phyloP scores from a whole-genome alignment of 64 coral and sea anemone species.

The Pachyseris speciosa region DNA sequence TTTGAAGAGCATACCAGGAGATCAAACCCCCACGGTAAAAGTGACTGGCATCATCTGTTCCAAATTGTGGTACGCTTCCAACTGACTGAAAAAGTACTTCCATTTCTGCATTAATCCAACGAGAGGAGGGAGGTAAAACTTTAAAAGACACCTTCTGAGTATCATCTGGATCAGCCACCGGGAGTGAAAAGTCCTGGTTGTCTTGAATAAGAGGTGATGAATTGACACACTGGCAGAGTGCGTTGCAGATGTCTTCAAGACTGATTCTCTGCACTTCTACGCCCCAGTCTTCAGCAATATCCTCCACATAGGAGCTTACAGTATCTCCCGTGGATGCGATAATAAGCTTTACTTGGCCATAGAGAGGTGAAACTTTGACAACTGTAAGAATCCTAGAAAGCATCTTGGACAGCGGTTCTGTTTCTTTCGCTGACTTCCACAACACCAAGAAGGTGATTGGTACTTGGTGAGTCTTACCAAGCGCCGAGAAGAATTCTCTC shows the following conservation, averaged over 20 bases:
- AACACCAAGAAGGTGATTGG: constrained; percentile 68
- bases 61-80: constrained; percentile 62
- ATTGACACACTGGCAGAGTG: constrained; percentile 16
- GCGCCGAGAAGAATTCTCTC: constrained; percentile 32
- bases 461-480: constrained; percentile 22
- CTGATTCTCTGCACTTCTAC: constrained; percentile 1
- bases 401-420: not conserved
- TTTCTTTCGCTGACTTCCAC: constrained; percentile 40
- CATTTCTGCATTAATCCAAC: constrained; percentile 65
- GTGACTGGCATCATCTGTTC: constrained; percentile 47
- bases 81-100: constrained; percentile 50
- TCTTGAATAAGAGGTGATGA: not conserved
- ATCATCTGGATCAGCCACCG: not conserved
- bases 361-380: constrained; percentile 41
- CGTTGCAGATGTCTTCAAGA: constrained; percentile 51
- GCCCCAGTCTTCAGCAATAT: constrained; percentile 66
- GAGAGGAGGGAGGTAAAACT: constrained; percentile 12
- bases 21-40: constrained; percentile 79
- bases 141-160: not conserved
- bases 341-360: constrained; percentile 46
- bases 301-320: not conserved
- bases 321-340: constrained; percentile 30
- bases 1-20: constrained; percentile 77
- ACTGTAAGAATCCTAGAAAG: constrained; percentile 33
- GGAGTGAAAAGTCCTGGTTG: constrained; percentile 70